Base-by-base conservation (phyloP, 2,888 invertebrate species). In the Eurytoma californica region DNA sequence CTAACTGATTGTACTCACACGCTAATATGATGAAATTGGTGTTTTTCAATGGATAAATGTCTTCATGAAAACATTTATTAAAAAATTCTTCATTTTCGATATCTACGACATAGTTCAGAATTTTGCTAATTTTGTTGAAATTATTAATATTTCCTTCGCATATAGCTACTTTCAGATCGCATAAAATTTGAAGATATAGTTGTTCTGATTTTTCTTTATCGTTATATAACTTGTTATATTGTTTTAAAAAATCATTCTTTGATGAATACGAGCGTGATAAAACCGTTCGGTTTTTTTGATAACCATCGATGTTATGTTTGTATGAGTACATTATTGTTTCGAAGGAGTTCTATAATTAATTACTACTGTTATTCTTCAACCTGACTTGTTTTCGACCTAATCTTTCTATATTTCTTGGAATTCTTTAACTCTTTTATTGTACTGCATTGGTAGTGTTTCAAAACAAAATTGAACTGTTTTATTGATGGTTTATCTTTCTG, bases 21-120 rank as follows among this genome's bases (percentile, higher is more conserved):
- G 79, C 70, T 68, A 82, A 66, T 24, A 81, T 81, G 55, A 81
- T 60, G 20, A 82, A 55, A 49, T 81, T 82, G 14, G 72, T 75
- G 30, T 51, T 55, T 53, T 58, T 74, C n/a, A 82, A 20, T 51
- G 77, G 72, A 70, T 79, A 81, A 16, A 39, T 61, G 24, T 39
- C 20, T 69, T 47, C 55, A 74, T 75, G 47, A 28, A 57, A 74
- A 75, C 67, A 75, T n/a, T n/a, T n/a, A 18, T 57, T 47, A 68
- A 20, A 9, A 16, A 72, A 61, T 28, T 72, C 51, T 3, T 18
- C 3, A 63, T 28, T 30, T 30, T 72, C 30, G 24, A 61, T 61
- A 18, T 18, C 39, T 28, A 24, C 18, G 2, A 72, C 61, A 3
- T 51, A 61, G 12, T 28, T 14, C n/a, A 72, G 61, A 16, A 72